Conservation (phyloP, 2,113 vertebrate species). For the Dinomys branickii region DNA sequence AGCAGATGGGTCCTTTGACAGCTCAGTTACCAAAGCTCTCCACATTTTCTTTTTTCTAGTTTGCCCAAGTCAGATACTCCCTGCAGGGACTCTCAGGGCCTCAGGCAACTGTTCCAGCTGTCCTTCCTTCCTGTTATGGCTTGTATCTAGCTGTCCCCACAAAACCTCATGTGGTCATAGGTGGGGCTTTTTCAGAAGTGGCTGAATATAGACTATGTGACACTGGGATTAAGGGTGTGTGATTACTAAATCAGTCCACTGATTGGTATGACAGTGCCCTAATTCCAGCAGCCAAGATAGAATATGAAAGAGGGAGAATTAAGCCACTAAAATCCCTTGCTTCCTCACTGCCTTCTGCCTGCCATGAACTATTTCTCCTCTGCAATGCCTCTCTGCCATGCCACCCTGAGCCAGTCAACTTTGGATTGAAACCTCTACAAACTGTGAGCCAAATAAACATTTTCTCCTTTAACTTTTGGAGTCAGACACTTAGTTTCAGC, state of each 20-base stretch:
- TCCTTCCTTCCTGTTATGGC: neutral
- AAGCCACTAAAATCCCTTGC: neutral
- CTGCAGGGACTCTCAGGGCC: neutral
- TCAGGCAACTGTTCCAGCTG: neutral
- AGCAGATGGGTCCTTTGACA: neutral
- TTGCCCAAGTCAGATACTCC: neutral
- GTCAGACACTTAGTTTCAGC: too few species aligned
- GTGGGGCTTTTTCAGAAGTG: neutral
- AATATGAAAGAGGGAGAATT: neutral
- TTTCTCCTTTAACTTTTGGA: too few species aligned
- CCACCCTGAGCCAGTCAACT: too few species aligned
- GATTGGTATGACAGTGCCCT: neutral
- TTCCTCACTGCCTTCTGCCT: neutral
- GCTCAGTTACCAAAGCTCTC: neutral
- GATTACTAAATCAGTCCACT: neutral
- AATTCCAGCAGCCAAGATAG: neutral
- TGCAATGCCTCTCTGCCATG: neutral
- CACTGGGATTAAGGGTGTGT: neutral
- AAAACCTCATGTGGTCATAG: neutral
- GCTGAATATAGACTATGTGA: neutral
- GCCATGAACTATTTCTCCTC: neutral
- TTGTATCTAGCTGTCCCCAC: neutral
- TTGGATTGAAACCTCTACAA: too few species aligned
- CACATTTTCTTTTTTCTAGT: neutral
- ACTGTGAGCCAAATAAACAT: too few species aligned